A percentile compares a stretch with the other conserved stretches of the same genome.
phyloP scores from a whole-genome alignment of 2,888 invertebrate genomes.

The Mesoligia furuncula region DNA sequence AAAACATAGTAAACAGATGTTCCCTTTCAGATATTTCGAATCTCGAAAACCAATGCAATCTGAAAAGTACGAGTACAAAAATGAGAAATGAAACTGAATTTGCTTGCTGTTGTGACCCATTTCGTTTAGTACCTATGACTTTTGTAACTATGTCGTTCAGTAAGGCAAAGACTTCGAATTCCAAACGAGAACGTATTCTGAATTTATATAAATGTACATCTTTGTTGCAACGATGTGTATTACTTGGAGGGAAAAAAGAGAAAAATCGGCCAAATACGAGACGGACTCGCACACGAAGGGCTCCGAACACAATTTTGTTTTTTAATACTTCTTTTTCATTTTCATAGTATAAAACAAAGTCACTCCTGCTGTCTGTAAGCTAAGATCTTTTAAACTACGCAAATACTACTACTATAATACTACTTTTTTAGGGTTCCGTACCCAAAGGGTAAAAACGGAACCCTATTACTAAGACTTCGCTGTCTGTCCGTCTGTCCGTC shows the following conservation, averaged over 20 bases:
- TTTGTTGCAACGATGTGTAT: conserved; percentile 6
- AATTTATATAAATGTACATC: conserved; percentile 15
- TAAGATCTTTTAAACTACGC: no score
- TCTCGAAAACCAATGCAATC: conserved; percentile 33
- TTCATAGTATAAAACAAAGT: no score
- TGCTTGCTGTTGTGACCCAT: conserved; percentile 42
- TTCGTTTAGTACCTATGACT: conserved; percentile 34
- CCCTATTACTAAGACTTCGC: no score
- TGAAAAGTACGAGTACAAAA: conserved; percentile 33
- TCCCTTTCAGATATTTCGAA: conserved; percentile 1
- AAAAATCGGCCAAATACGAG: background rate
- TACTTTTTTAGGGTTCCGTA: no score
- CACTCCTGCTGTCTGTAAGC: no score
- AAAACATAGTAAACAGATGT: background rate
- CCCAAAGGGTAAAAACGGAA: no score
- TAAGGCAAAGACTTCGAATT: conserved; percentile 16
- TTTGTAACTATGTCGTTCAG: conserved; percentile 41
- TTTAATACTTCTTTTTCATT: no score
- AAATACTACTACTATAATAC: no score
- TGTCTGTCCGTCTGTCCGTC: no score
- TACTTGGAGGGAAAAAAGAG: conserved; percentile 1
- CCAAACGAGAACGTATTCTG: conserved; percentile 19
- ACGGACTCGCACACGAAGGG: background rate
- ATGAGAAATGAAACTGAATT: conserved; percentile 28
- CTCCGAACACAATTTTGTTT: no score